phyloP scores from a whole-genome alignment of 2,113 vertebrate genomes.

The Pedetes capensis region DNA sequence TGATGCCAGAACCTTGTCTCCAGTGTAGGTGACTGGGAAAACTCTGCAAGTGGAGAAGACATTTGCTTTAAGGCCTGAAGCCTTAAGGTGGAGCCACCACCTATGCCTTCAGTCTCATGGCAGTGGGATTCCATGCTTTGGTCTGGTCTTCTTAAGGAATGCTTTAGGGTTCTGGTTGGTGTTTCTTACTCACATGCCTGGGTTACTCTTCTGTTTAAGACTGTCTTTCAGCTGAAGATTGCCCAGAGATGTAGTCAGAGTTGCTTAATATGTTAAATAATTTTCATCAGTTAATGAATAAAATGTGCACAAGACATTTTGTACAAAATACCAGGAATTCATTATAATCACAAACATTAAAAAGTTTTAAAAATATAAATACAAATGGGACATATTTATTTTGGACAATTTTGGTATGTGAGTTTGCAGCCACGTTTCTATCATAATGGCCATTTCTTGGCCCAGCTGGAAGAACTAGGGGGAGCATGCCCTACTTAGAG shows the following conservation, averaged over 20 bases:
- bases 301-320: background rate
- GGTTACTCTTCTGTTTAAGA: background rate
- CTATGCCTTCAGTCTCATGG: background rate
- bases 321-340: background rate
- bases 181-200: background rate
- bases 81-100: background rate
- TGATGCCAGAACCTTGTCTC: background rate
- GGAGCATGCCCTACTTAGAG: background rate
- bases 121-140: background rate
- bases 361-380: slow-evolving; percentile 27
- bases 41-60: background rate
- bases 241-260: background rate
- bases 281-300: slow-evolving; percentile 4
- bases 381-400: background rate
- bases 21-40: background rate
- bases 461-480: background rate
- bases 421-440: background rate
- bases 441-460: background rate
- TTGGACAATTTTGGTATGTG: background rate
- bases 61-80: background rate
- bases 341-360: background rate
- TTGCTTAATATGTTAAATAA: background rate
- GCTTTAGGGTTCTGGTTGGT: background rate
- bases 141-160: background rate
- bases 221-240: background rate